A percentile compares a stretch with the other conserved stretches of the same genome.
phyloP scores from a whole-genome alignment of 2,113 vertebrate species.

The Aptenodytes forsteri region DNA sequence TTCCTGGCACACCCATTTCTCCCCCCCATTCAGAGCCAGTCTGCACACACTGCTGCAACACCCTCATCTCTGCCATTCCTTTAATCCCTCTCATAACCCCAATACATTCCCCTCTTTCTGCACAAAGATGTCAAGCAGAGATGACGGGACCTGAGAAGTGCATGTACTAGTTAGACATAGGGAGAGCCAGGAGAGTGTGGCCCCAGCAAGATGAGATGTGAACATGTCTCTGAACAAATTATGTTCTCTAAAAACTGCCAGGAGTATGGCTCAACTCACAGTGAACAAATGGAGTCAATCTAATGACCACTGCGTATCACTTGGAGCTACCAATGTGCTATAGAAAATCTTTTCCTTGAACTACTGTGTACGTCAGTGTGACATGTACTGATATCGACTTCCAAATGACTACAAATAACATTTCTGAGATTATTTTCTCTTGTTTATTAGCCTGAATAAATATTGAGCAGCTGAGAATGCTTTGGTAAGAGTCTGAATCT shows the following conservation, averaged over 20 bases:
- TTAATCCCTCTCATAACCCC: background rate
- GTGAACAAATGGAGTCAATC: background rate
- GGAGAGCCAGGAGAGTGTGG: background rate
- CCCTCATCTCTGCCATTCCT: background rate
- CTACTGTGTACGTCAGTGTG: background rate
- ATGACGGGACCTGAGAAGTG: background rate
- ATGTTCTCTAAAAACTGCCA: background rate
- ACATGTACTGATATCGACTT: background rate
- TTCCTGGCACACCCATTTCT: background rate
- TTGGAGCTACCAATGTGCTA: background rate
- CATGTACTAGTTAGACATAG: background rate
- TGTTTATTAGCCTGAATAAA: background rate
- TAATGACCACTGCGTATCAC: background rate
- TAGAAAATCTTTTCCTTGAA: background rate
- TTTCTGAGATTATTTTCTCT: constrained; percentile 1
- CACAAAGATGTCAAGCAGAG: background rate
- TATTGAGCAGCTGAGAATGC: background rate
- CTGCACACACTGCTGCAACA: background rate
- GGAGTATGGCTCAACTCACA: background rate
- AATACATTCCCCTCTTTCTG: background rate
- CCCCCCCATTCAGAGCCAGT: background rate
- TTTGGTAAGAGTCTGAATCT: background rate
- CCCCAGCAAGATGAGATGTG: background rate
- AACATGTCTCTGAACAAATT: background rate
- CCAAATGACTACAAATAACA: background rate